Percentiles rank a stretch among this genome's conserved stretches.
These are phyloP conservation scores for Spicauda simplicius DNA, from an alignment of 2,888 invertebrate species.

Conservation along the genomic window DNA sequence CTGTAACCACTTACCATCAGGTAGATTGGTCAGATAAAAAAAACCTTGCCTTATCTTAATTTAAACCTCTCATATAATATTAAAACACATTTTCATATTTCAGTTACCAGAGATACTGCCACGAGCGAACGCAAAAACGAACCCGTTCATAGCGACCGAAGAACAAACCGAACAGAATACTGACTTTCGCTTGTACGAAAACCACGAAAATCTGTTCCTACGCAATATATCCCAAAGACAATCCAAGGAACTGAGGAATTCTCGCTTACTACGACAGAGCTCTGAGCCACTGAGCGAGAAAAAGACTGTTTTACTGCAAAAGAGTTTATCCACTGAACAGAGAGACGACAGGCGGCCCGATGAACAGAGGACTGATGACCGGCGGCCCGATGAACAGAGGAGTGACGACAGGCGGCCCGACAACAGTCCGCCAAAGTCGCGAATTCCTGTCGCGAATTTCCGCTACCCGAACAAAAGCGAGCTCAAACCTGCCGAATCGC, in stretches of 20 bases:
- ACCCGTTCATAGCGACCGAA: conserved; percentile 66
- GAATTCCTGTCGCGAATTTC: conserved; percentile 79
- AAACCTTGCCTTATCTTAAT: too few relatives aligned
- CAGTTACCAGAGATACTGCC: conserved; percentile 78
- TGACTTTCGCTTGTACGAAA: conserved; percentile 69
- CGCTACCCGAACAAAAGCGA: conserved; percentile 77
- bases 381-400: conserved; percentile 40
- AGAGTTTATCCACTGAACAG: conserved; percentile 74
- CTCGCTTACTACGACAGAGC: conserved; percentile 67
- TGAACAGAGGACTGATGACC: conserved; percentile 41
- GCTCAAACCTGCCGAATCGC: conserved; percentile 62
- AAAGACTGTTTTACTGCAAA: conserved; percentile 61
- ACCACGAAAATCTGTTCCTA: conserved; percentile 75
- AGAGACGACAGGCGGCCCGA: conserved; percentile 48
- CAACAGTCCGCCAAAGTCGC: conserved; percentile 49
- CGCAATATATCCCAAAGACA: conserved; percentile 74
- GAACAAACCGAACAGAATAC: conserved; percentile 43
- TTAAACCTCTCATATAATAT: too few relatives aligned
- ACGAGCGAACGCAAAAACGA: conserved; percentile 60
- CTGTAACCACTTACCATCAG: too few relatives aligned
- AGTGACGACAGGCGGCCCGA: conserved; percentile 33
- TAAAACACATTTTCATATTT: neutral
- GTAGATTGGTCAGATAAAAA: too few relatives aligned
- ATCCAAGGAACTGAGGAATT: conserved; percentile 67
- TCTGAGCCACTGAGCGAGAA: conserved; percentile 73